Evolutionary conservation across 2,113 vertebrate species (phyloP).

Genomic region (Lasiurus borealis): DNA sequence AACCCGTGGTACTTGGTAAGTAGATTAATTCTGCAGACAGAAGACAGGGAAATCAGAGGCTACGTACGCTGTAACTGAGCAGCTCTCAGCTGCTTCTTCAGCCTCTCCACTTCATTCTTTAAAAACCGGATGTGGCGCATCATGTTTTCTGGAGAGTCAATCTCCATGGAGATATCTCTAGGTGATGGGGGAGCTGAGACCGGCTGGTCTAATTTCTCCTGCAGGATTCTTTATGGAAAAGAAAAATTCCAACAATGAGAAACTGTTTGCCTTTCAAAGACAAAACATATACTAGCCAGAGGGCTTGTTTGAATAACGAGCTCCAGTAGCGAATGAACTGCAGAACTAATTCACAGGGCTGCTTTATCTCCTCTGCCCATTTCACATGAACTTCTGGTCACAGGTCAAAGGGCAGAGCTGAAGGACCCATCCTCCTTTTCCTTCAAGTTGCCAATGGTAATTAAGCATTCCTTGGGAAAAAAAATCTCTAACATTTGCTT

Average conservation of each 20-base stretch:
- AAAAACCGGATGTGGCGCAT: slow-evolving; percentile 99
- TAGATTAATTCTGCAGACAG: background rate
- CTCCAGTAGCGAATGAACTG: background rate
- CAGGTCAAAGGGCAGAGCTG: background rate
- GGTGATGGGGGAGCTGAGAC: slow-evolving; percentile 98
- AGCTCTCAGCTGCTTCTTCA: slow-evolving; percentile 98
- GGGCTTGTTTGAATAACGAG: background rate
- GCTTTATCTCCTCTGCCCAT: background rate
- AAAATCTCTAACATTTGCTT: background rate
- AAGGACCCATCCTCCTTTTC: background rate
- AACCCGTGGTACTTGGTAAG: background rate
- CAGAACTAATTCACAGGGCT: background rate
- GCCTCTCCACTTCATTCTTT: slow-evolving; percentile 98
- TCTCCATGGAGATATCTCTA: slow-evolving; percentile 99
- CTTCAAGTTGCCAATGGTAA: background rate
- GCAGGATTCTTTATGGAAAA: slow-evolving; percentile 92
- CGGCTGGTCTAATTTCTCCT: slow-evolving; percentile 99
- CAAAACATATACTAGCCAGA: background rate
- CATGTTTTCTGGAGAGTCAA: slow-evolving; percentile 99
- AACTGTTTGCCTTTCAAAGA: slow-evolving; percentile 25
- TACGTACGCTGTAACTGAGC: slow-evolving; percentile 98
- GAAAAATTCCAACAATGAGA: slow-evolving; percentile 63
- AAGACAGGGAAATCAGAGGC: background rate
- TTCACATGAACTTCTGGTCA: background rate
- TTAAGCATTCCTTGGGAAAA: background rate